Base-by-base conservation (phyloP, 2,888 invertebrate species). In the Leucophora obtusa region DNA sequence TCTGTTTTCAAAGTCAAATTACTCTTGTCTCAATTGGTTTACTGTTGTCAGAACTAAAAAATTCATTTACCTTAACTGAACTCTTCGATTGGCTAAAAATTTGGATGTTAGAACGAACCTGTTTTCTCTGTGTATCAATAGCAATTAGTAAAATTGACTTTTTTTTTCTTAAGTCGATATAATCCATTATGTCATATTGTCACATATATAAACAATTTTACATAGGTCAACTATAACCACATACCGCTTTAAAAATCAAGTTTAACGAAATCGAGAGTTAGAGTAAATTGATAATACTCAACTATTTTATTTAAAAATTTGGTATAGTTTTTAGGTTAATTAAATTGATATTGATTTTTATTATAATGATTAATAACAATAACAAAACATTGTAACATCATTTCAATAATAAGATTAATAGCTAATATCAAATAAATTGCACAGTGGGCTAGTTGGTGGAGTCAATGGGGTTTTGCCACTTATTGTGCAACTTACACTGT, bases 211-310 rank as follows among this genome's bases (percentile, higher is more conserved):
- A n/a, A 47, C 43, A n/a, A 47, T 38, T 59, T 18, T 17, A 11
- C 35, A 38, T 59, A 38, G 59, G 35, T 59, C 59, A 59, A 38
- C 35, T 18, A 33, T 59, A 38, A 59, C 59, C 59, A 15, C 59
- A 59, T 59, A 35, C 10, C 59, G 18, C 59, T 35, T 9, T 2
- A 58, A 33, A 59, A 59, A 59, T 59, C 59, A 59, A 59, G 59
- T 59, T 59, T 59, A 59, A 18, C 2, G 21, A 58, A 33, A 38
- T 18, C 38, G 59, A 38, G 38, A 59, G 38, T 38, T 38, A 59
- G 59, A 38, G 59, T 38, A 38, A 38, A 7, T 5, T 2, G 2
- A 14, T 14, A 2, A 43, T 43, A 43, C 10, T 35, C 8, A 35
- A 14, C 14, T 8, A 35, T 35, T 35, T 35, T 35, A 35, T 35